Base-by-base conservation (phyloP, 2,888 invertebrate genomes). In the Hydroisotoma schaefferi region DNA sequence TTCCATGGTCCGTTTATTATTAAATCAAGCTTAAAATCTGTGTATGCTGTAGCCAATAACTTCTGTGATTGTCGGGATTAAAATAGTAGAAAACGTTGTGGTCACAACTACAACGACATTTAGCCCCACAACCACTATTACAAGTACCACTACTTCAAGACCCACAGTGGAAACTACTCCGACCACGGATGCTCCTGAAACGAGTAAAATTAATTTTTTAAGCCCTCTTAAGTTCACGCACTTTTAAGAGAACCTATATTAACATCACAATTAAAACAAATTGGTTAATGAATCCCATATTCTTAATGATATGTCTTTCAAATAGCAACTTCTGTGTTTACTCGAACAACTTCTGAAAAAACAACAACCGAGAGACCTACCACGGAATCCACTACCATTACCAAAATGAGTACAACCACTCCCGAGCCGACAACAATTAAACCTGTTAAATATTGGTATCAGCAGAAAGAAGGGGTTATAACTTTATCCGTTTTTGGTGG, bases 21-120 rank as follows among this genome's bases (percentile, higher is more conserved):
- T n/a, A n/a, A n/a, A n/a, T n/a, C n/a, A n/a, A n/a, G n/a, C n/a
- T n/a, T n/a, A n/a, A n/a, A n/a, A n/a, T n/a, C n/a, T n/a, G n/a
- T n/a, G n/a, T n/a, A n/a, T n/a, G n/a, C n/a, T n/a, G n/a, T n/a
- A n/a, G n/a, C n/a, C n/a, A 46, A 25, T 46, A 15, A 46, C 15
- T 20, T 20, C 46, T 3, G 12, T 23, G 15, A 46, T 46, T 46
- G 25, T 22, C 6, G 22, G 23, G 3, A 25, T 22, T 46, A 22
- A 15, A 4, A 6, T 46, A 6, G 8, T 6, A 3, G 22, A 46
- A 6, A 6, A 49, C 4, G 6, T 8, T 12, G 25, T 20, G 4
- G 6, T 48, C 2, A 49, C 55, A 10, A 58, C 57, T 8, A 51
- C 52, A 22, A 26, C 29, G 27, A 23, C 53, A 18, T n/a, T n/a